Evolutionary conservation across 2,113 vertebrate species (phyloP).

Genomic region (Crotophaga sulcirostris): DNA sequence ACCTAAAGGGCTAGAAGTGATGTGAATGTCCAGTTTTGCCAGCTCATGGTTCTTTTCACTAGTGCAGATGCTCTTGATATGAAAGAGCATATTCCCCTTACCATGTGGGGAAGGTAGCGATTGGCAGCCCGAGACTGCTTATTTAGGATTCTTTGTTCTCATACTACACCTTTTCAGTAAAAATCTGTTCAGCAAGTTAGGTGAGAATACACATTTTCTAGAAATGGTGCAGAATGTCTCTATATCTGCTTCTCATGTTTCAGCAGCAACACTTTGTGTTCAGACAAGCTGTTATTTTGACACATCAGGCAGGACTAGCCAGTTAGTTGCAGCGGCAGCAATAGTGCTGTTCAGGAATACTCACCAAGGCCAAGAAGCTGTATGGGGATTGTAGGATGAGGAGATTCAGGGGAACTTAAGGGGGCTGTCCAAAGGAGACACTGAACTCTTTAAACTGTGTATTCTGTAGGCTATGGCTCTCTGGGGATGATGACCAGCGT

Average conservation of each 20-base stretch:
- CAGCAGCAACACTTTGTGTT: not conserved
- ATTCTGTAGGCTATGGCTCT: slow-evolving; percentile 89
- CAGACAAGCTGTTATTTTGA: not conserved
- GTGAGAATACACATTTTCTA: not conserved
- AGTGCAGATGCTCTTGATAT: not conserved
- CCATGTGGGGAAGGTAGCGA: not conserved
- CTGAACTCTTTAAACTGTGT: not conserved
- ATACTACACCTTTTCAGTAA: not conserved
- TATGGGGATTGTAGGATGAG: not conserved
- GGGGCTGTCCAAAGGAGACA: not conserved
- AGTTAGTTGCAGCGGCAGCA: not conserved
- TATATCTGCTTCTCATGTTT: not conserved
- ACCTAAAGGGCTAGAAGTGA: not conserved
- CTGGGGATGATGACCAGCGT: slow-evolving; percentile 99
- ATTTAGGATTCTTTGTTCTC: not conserved
- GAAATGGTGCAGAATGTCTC: not conserved
- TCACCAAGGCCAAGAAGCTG: not conserved
- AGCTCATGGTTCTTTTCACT: not conserved
- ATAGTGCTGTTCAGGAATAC: not conserved
- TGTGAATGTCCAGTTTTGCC: not conserved
- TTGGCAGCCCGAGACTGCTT: not conserved
- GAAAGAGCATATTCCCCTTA: not conserved
- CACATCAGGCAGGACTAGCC: not conserved
- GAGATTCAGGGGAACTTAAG: not conserved
- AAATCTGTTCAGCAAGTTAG: not conserved